Percentiles rank a stretch among this genome's conserved stretches.
These are phyloP conservation scores for Galaxias olidus DNA, from an alignment of 2,797 vertebrate genomes.

Conservation along the genomic window DNA sequence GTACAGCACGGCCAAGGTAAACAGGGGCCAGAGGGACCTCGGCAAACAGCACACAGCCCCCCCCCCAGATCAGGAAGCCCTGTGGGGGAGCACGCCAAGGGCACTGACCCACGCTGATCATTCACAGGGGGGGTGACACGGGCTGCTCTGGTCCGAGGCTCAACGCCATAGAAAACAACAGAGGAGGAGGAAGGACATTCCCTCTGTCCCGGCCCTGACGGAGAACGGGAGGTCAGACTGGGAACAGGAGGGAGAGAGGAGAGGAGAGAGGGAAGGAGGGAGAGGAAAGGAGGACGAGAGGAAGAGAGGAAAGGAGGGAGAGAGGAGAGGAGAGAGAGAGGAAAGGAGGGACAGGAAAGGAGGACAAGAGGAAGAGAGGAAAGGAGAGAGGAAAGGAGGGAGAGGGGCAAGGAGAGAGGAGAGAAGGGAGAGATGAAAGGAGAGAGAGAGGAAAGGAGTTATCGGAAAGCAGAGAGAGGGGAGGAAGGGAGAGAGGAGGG, in stretches of 20 bases:
- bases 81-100: too few relatives aligned
- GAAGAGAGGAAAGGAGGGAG: neutral
- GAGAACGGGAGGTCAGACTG: neutral
- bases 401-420: constrained; percentile 25
- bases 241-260: neutral
- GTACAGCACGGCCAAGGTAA: too few relatives aligned
- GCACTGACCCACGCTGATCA: too few relatives aligned
- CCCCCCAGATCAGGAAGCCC: too few relatives aligned
- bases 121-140: too few relatives aligned
- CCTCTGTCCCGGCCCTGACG: neutral
- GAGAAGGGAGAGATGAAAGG: constrained; percentile 22
- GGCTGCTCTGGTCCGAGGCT: too few relatives aligned
- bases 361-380: neutral
- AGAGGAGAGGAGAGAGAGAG: neutral
- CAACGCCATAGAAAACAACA: too few relatives aligned
- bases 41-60: too few relatives aligned
- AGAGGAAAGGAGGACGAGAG: neutral
- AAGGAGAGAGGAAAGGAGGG: neutral
- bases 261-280: neutral
- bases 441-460: constrained; percentile 23
- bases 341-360: neutral
- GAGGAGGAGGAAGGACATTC: neutral
- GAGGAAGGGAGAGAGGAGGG: constrained; percentile 24
- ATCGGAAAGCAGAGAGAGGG: constrained; percentile 19
- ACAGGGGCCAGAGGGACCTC: too few relatives aligned